Evolutionary conservation across 1,140 invertebrate genomes (phyloP), one percentile per base, ranked within the genome.

Genomic region (Samia ricini): DNA sequence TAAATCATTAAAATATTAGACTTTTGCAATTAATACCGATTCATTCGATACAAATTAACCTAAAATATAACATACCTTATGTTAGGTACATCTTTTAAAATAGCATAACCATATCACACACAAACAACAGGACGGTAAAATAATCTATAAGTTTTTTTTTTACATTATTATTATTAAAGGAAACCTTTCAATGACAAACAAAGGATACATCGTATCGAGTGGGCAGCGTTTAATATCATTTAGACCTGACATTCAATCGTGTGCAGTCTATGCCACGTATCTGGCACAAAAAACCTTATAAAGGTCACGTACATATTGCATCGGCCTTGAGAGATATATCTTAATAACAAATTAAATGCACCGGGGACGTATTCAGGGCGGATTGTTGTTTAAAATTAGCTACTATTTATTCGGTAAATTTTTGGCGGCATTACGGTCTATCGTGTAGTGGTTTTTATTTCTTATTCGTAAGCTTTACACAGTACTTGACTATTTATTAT

Each of bases 301-400:
- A 55, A 55, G 52, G 52, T 24, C 52, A 55, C 52, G 52, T 55
- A 55, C 52, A 22, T n/a, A 55, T 24, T 55, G 52, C 52, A 55
- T 55, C 52, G 22, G 52, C 52, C 52, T 55, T 55, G 52, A 15
- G 4, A 20, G 22, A 55, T 10, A 55, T 55, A 55, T 55, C 22
- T 55, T 55, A 55, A 55, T 10, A 42, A 42, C 24, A 55, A 55
- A 55, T 24, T 55, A 24, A 55, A 55, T 55, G 52, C 52, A 55
- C 22, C 22, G 52, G 22, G 10, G 21, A 42, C 21, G 20, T 22
- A 51, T 51, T 20, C 22, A 55, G 22, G 52, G 52, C n/a, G n/a
- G n/a, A n/a, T n/a, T n/a, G n/a, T n/a, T n/a, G n/a, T n/a, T n/a
- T n/a, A n/a, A n/a, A n/a, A n/a, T n/a, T n/a, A n/a, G n/a, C n/a